Conservation (phyloP, 2,888 invertebrate species). For the Synergus umbraculus region DNA sequence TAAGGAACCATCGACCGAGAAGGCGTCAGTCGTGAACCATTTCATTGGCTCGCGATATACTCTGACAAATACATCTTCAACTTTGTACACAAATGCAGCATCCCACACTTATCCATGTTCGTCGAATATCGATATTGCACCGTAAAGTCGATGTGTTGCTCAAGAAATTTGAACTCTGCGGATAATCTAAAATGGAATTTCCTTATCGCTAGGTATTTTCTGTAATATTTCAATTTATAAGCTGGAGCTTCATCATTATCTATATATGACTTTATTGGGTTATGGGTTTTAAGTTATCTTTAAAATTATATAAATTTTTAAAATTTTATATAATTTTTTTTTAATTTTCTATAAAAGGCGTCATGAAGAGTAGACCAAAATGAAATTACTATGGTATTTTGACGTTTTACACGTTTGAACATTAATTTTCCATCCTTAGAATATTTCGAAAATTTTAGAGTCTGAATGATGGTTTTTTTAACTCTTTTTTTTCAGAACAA, state of each 20-base stretch:
- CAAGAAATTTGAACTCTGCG: slow-evolving; percentile 22
- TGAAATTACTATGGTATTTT: not conserved
- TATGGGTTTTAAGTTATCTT: slow-evolving; percentile 9
- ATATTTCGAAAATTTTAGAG: not conserved
- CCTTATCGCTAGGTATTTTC: slow-evolving; percentile 32
- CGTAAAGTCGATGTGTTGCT: slow-evolving; percentile 38
- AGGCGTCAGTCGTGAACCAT: slow-evolving; percentile 64
- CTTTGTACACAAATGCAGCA: not conserved
- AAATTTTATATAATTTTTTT: not conserved
- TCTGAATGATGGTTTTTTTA: not conserved
- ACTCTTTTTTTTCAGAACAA: not conserved
- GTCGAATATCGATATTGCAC: slow-evolving; percentile 22
- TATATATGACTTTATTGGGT: slow-evolving; percentile 11
- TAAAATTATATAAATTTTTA: not conserved
- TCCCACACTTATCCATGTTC: not conserved
- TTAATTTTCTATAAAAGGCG: not conserved
- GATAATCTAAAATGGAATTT: slow-evolving; percentile 31
- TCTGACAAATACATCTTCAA: slow-evolving; percentile 40
- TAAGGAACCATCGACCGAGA: slow-evolving; percentile 58
- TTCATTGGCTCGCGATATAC: slow-evolving; percentile 60
- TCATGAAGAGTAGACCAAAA: not conserved
- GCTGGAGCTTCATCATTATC: slow-evolving; percentile 22
- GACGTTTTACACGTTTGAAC: not conserved
- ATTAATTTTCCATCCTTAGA: not conserved
- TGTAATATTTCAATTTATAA: slow-evolving; percentile 39